A percentile compares a stretch with the other conserved stretches of the same genome.
Evolutionary conservation across 2,797 vertebrate species (phyloP).

Genomic region (Diplodus sargus): DNA sequence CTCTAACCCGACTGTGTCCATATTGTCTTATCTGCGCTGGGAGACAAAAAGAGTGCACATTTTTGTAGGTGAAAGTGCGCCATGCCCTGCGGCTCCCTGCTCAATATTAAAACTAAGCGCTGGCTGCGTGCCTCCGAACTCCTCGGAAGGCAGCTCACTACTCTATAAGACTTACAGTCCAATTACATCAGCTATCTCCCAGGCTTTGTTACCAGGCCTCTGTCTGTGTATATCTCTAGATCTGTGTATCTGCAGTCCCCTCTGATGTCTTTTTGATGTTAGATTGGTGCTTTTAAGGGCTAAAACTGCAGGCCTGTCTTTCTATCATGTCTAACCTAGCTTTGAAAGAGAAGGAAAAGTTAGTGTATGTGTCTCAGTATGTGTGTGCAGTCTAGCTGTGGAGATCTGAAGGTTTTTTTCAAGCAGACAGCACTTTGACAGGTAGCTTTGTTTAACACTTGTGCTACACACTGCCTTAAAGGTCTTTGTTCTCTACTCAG

Average conservation of each 20-base stretch:
- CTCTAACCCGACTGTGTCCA: slow-evolving; percentile 7
- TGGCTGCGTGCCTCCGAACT: slow-evolving; percentile 27
- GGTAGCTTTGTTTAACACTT: slow-evolving; percentile 66
- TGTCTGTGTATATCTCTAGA: slow-evolving; percentile 3
- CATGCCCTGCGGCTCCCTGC: slow-evolving; percentile 44
- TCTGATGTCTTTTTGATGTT: slow-evolving; percentile 66
- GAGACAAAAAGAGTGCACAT: slow-evolving; percentile 22
- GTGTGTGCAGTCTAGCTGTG: slow-evolving; percentile 13
- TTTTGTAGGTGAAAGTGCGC: slow-evolving; percentile 20
- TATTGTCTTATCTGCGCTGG: slow-evolving; percentile 28
- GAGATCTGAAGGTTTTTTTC: slow-evolving; percentile 44
- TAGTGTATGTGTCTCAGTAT: slow-evolving; percentile 9
- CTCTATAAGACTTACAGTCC: slow-evolving; percentile 62
- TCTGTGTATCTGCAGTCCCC: slow-evolving; percentile 41
- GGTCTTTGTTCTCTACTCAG: slow-evolving; percentile 61
- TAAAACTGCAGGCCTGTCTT: slow-evolving; percentile 42
- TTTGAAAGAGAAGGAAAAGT: slow-evolving; percentile 47
- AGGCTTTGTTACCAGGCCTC: slow-evolving; percentile 47
- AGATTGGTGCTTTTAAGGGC: slow-evolving; percentile 57
- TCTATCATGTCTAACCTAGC: slow-evolving; percentile 49
- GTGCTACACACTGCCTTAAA: slow-evolving; percentile 45
- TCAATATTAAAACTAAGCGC: slow-evolving; percentile 57
- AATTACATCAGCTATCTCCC: slow-evolving; percentile 75
- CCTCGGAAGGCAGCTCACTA: slow-evolving; percentile 40
- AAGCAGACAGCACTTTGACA: slow-evolving; percentile 62